Evolutionary conservation across 2,888 invertebrate genomes (phyloP), one percentile per base, ranked within the genome.

Genomic region (Agrilus biguttatus): DNA sequence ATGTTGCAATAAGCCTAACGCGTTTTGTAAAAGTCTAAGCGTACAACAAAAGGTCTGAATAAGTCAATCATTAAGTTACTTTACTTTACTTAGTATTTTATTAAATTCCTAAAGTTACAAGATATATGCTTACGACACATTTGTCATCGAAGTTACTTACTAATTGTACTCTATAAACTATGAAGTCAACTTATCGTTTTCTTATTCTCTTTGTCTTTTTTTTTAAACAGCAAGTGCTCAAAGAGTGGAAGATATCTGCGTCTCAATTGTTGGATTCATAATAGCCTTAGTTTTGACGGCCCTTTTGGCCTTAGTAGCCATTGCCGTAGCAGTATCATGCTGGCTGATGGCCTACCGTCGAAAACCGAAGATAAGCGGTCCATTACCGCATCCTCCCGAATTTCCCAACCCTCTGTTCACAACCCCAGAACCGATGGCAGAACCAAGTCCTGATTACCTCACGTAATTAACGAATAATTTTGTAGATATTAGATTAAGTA

Each of bases 311-410:
- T 73, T 93, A 50, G 91, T 92, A 46, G 91, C 92, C 45, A 91
- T 93, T 44, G 92, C 92, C 23, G 87, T 92, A 40, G 91, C 91
- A 44, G 91, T 92, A 45, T 91, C 90, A 48, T 92, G 92, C 68
- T 93, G 92, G 92, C 74, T 92, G 51, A 87, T 92, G 78, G 92
- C 92, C 55, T 91, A 91, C 71, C 71, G 91, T 53, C 78, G 90
- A 55, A 78, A 86, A 60, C 86, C 90, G 41, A 88, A 88, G 58
- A 78, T 85, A 41, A 78, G 86, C 49, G 91, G 91, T 35, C 92
- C 92, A 38, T 73, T 92, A 57, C 91, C 92, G 52, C 92, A 92
- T 73, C 92, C 92, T 53, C 87, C 91, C 50, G 91, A 92, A 70
- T 91, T 92, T 71, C 92, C 92, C 46, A 92, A 92, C 68, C 91